These are phyloP conservation scores for Mycetomoellerius zeteki DNA, from an alignment of 1,140 invertebrate species.

Conservation along the genomic window DNA sequence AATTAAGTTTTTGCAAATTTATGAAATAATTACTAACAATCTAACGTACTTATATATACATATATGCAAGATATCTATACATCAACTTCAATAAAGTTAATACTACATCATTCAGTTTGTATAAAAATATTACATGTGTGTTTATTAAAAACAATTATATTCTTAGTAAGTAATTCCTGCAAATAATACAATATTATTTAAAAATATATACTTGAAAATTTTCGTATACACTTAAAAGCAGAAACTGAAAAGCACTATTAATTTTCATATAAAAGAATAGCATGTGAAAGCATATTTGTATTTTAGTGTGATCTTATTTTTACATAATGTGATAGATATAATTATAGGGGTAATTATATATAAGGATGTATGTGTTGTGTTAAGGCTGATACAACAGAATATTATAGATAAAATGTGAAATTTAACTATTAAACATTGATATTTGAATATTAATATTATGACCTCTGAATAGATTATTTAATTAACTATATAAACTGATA, in stretches of 20 bases:
- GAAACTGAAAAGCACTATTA: constrained; percentile 21
- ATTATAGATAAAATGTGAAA: constrained; percentile 34
- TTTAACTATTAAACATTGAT: background rate
- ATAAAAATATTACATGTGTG: constrained; percentile 9
- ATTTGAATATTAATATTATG: constrained; percentile 35
- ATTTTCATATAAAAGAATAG: constrained; percentile 50
- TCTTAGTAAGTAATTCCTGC: background rate
- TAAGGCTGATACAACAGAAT: constrained; percentile 70
- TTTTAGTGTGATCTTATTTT: constrained; percentile 47
- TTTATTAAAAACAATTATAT: constrained; percentile 29
- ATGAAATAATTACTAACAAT: background rate
- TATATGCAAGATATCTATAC: constrained; percentile 6
- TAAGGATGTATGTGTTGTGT: constrained; percentile 58
- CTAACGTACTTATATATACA: too few relatives aligned
- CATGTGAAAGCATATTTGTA: constrained; percentile 22
- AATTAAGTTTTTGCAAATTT: background rate
- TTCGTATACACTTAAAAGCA: constrained; percentile 18
- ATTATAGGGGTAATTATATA: constrained; percentile 65
- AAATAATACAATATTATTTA: constrained; percentile 7
- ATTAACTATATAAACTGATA: constrained; percentile 24
- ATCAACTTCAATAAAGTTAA: constrained; percentile 13
- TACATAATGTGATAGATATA: constrained; percentile 50
- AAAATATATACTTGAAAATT: constrained; percentile 25
- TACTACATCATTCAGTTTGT: constrained; percentile 6
- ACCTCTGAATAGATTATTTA: constrained; percentile 41